phyloP scores from a whole-genome alignment of 2,113 vertebrate species.

The Theristicus caerulescens region DNA sequence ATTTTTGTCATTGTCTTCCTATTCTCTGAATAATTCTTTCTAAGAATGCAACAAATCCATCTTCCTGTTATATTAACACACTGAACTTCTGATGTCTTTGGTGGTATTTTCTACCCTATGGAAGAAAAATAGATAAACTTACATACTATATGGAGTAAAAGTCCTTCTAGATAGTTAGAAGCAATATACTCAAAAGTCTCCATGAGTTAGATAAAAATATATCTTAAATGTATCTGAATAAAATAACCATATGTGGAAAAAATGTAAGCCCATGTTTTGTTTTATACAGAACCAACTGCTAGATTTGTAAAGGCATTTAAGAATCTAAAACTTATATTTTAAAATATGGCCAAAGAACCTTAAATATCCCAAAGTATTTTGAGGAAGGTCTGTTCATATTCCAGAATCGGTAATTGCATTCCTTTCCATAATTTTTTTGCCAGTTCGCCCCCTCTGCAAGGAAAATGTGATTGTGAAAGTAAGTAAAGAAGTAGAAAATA shows the following conservation, averaged over 20 bases:
- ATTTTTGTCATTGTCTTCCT: neutral
- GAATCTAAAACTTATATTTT: neutral
- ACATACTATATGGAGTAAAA: neutral
- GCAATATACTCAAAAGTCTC: neutral
- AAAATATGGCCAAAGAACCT: neutral
- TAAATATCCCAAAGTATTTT: neutral
- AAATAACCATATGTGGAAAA: neutral
- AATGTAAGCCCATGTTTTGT: neutral
- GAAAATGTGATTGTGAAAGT: neutral
- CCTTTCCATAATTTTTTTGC: neutral
- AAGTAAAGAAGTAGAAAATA: neutral
- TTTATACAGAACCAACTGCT: neutral
- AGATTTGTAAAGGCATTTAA: neutral
- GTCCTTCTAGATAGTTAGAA: neutral
- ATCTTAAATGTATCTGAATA: neutral
- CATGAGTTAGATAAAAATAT: neutral
- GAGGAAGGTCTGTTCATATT: neutral
- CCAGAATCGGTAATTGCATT: neutral
- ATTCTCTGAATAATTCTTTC: neutral
- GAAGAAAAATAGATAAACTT: neutral
- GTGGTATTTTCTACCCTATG: neutral
- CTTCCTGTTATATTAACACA: neutral
- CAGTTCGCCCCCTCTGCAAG: neutral
- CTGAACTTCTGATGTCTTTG: neutral
- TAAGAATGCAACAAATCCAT: neutral